phyloP scores from a whole-genome alignment of 2,797 vertebrate genomes.

The Chrosomus eos region DNA sequence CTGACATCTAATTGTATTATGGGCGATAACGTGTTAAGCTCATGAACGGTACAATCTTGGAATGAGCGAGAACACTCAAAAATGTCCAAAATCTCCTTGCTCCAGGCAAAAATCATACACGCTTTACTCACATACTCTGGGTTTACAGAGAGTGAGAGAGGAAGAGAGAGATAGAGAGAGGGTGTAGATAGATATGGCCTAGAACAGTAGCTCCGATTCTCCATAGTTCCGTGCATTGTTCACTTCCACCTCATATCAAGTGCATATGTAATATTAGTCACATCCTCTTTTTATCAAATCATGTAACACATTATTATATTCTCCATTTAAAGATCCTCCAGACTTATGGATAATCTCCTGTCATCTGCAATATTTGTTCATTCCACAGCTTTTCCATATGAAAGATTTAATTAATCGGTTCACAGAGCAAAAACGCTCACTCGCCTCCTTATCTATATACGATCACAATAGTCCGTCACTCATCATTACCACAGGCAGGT shows the following conservation, averaged over 20 bases:
- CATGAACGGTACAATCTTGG: background rate
- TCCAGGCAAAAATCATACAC: background rate
- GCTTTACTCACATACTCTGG: background rate
- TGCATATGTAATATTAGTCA: conserved; percentile 26
- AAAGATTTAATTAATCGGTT: conserved; percentile 55
- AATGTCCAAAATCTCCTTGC: background rate
- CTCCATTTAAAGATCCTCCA: conserved; percentile 17
- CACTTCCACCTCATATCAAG: conserved; percentile 29
- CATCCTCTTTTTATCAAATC: conserved; percentile 43
- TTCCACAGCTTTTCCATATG: conserved; percentile 49
- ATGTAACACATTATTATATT: conserved; percentile 24
- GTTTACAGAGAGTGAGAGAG: conserved; percentile 2
- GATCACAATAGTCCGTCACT: conserved; percentile 32
- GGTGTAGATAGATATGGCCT: conserved; percentile 1
- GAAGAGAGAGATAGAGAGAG: background rate
- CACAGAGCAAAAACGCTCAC: conserved; percentile 49
- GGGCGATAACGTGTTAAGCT: background rate
- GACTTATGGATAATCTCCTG: conserved; percentile 35
- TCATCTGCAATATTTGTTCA: conserved; percentile 35
- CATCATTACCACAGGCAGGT: conserved; percentile 17
- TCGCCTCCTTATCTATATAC: conserved; percentile 38
- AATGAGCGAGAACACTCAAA: background rate
- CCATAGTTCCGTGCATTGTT: conserved; percentile 19
- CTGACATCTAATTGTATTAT: background rate
- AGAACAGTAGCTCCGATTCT: conserved; percentile 14